Evolutionary conservation across 64 coral and sea anemone genomes (phyloP).

Genomic region (Platygyra sinensis): DNA sequence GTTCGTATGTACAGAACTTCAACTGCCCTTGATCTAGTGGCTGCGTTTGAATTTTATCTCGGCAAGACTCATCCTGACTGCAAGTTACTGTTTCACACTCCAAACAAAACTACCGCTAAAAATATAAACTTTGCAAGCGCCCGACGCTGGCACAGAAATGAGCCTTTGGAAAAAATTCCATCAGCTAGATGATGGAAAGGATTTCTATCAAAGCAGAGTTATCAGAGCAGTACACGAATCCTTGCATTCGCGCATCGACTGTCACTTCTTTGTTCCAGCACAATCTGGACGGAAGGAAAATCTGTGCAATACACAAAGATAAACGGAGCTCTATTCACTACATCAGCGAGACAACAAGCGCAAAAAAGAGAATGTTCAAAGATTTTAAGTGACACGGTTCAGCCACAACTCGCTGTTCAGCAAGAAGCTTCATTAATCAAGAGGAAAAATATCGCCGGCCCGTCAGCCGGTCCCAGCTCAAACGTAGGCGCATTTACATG

Average conservation of each 20-base stretch:
- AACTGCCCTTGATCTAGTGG: too few species aligned
- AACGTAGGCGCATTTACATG: too few species aligned
- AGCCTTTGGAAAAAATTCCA: conserved; percentile 55
- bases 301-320: conserved; percentile 22
- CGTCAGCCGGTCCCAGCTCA: not conserved
- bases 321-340: too few species aligned
- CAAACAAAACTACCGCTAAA: too few species aligned
- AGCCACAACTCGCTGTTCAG: conserved; percentile 14
- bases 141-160: conserved; percentile 57
- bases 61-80: too few species aligned
- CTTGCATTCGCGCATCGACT: conserved; percentile 45
- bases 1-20: too few species aligned
- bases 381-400: conserved; percentile 35
- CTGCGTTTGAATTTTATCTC: too few species aligned
- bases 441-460: not conserved
- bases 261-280: conserved; percentile 33
- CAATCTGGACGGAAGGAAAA: conserved; percentile 48
- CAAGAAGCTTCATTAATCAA: conserved; percentile 8
- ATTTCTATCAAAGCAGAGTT: conserved; percentile 56
- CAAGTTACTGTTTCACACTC: too few species aligned
- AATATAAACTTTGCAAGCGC: too few species aligned
- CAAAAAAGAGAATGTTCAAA: conserved; percentile 34
- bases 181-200: conserved; percentile 32
- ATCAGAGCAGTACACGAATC: too few species aligned
- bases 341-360: too few species aligned